phyloP scores from a whole-genome alignment of 2,797 vertebrate species.

The Helarctos malayanus region DNA sequence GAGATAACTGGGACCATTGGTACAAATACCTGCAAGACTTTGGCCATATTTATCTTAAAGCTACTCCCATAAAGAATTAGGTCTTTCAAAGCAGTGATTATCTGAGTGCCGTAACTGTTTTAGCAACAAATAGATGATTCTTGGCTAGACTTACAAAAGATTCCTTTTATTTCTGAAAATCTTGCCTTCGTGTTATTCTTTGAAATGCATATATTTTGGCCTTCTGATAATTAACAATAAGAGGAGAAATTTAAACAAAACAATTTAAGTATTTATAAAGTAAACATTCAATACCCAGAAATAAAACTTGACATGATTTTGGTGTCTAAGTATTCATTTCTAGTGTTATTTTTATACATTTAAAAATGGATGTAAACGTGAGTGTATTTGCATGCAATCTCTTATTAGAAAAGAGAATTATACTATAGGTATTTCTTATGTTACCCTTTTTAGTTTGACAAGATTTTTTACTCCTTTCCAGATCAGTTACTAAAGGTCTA shows the following conservation, averaged over 20 bases:
- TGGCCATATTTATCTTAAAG: not conserved
- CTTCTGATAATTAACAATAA: not conserved
- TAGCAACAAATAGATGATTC: not conserved
- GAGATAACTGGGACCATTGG: not conserved
- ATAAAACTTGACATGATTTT: not conserved
- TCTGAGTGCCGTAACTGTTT: not conserved
- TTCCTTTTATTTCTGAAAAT: not conserved
- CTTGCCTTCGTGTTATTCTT: not conserved
- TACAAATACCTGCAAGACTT: not conserved
- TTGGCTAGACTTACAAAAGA: not conserved
- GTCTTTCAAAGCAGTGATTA: not conserved
- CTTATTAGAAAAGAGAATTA: not conserved
- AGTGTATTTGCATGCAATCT: not conserved
- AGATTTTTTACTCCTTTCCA: not conserved
- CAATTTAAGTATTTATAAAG: not conserved
- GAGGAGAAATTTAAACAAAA: not conserved
- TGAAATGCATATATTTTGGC: not conserved
- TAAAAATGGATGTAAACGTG: not conserved
- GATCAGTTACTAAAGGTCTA: not conserved
- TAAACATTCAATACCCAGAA: not conserved
- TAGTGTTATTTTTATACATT: not conserved
- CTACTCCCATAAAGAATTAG: not conserved
- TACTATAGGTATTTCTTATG: not conserved
- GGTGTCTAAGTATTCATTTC: not conserved
- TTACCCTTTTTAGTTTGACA: not conserved